Conservation (phyloP, 2,888 invertebrate genomes). For the Sicus ferrugineus region DNA sequence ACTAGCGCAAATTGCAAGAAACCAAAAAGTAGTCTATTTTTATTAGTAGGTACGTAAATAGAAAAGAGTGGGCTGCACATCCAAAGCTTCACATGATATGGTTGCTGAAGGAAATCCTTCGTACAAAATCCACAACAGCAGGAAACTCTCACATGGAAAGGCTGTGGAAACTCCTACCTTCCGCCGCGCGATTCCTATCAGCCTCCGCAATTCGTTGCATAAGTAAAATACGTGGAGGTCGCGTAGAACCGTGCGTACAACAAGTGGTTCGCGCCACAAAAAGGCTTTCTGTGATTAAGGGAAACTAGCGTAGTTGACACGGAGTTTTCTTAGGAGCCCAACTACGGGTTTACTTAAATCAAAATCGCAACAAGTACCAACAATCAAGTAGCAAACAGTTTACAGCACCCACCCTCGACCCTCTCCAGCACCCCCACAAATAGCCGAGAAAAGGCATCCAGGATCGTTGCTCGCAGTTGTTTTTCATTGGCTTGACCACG, state of each 20-base stretch:
- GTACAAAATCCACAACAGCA: no score
- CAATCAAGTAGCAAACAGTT: slow-evolving; percentile 20
- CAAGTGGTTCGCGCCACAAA: neutral
- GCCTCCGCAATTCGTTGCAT: neutral
- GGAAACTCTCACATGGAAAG: no score
- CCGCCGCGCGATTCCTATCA: no score
- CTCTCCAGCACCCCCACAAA: slow-evolving; percentile 4
- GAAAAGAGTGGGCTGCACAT: no score
- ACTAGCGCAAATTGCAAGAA: slow-evolving; percentile 5
- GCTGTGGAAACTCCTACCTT: no score
- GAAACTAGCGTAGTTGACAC: neutral
- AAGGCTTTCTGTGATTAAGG: slow-evolving; percentile 30
- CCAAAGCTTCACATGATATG: no score
- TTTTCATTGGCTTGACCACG: neutral
- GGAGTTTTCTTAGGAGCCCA: neutral
- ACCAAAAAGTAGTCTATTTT: no score
- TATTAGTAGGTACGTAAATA: no score
- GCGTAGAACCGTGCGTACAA: neutral
- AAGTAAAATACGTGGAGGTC: neutral
- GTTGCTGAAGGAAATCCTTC: no score
- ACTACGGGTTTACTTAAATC: slow-evolving; percentile 22
- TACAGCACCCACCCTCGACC: slow-evolving; percentile 24
- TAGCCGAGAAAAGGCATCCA: no score
- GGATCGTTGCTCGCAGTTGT: neutral
- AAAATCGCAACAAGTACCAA: slow-evolving; percentile 37